A percentile compares a stretch with the other conserved stretches of the same genome.
Conservation (phyloP, 64 coral and sea anemone species). For the Montipora capricornis region DNA sequence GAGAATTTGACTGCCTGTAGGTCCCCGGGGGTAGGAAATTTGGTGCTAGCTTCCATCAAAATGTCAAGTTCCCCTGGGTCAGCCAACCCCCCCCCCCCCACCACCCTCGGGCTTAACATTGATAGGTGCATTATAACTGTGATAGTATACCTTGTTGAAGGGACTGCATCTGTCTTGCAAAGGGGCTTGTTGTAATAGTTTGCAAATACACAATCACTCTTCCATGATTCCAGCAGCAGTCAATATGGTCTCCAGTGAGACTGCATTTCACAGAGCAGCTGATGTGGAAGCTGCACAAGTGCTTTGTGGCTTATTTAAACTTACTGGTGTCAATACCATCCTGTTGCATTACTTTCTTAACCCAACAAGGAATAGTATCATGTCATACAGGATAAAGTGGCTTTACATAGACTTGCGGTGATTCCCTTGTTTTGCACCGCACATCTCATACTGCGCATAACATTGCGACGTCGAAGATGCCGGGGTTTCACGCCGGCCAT, state of each 20-base stretch:
- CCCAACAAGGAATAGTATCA: constrained; percentile 57
- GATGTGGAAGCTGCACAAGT: not conserved
- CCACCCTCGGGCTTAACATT: no score
- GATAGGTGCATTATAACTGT: not conserved
- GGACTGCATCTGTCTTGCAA: no score
- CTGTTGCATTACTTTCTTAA: constrained; percentile 15
- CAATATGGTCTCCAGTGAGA: not conserved
- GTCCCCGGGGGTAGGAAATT: no score
- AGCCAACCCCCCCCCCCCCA: no score
- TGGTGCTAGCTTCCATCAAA: no score
- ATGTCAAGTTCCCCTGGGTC: no score
- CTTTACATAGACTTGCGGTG: constrained; percentile 41
- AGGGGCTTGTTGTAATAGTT: constrained; percentile 3
- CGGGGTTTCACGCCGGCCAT: no score
- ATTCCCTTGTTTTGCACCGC: not conserved
- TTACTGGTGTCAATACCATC: not conserved
- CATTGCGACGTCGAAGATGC: not conserved
- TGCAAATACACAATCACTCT: constrained; percentile 2
- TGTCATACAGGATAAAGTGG: constrained; percentile 59
- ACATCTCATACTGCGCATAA: no score
- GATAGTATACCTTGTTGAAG: not conserved
- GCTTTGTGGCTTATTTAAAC: not conserved
- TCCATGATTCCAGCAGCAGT: constrained; percentile 1
- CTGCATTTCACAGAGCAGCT: not conserved
- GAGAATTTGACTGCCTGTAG: no score